These are phyloP conservation scores for Apteryx owenii DNA, from an alignment of 2,113 vertebrate genomes.

Conservation along the genomic window DNA sequence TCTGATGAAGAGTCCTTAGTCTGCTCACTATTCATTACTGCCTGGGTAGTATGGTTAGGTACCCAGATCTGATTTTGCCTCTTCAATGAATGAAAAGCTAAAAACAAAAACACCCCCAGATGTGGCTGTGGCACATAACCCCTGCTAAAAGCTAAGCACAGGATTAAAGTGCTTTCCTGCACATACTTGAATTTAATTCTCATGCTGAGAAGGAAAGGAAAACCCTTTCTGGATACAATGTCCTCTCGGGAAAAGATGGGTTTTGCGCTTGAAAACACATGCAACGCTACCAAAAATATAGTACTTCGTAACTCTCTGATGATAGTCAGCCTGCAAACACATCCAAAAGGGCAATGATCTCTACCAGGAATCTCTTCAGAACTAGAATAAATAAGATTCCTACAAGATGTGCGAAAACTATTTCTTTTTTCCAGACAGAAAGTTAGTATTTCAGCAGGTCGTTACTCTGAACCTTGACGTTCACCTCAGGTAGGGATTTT, in stretches of 20 bases:
- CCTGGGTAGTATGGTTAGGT: not conserved
- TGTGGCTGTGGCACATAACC: no score
- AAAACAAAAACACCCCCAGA: no score
- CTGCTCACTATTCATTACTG: not conserved
- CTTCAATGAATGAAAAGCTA: not conserved
- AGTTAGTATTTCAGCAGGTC: not conserved
- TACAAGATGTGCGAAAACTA: not conserved
- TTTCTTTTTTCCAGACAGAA: no score
- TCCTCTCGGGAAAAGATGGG: not conserved
- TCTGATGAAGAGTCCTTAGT: not conserved
- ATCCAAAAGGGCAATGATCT: not conserved
- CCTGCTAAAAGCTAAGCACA: not conserved
- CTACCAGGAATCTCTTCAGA: not conserved
- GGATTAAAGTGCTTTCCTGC: not conserved
- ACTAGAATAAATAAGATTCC: not conserved
- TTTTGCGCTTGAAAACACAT: not conserved
- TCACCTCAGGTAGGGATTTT: not conserved
- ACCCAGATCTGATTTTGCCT: not conserved
- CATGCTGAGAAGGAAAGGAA: not conserved
- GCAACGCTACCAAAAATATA: not conserved
- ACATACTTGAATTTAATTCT: not conserved
- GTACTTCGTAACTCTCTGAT: not conserved
- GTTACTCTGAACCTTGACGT: not conserved
- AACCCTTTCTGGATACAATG: not conserved
- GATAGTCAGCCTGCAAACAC: not conserved